Percentiles rank a stretch among this genome's conserved stretches.
These are phyloP conservation scores for Pagetopsis macropterus DNA, from an alignment of 2,797 vertebrate genomes.

Conservation along the genomic window DNA sequence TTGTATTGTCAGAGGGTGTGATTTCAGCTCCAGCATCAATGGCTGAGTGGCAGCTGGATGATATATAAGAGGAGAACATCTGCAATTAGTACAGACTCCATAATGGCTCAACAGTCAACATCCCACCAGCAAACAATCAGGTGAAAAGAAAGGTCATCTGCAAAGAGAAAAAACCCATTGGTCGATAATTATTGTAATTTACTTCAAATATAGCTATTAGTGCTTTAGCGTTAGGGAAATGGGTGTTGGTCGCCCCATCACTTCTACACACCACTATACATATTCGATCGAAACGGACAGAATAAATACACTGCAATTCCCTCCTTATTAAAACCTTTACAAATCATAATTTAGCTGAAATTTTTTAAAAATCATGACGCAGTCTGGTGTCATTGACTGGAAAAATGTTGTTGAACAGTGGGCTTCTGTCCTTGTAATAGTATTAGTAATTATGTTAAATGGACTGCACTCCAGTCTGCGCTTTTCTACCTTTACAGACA, in stretches of 20 bases:
- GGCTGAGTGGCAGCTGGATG: conserved; percentile 44
- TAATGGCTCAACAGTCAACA: conserved; percentile 32
- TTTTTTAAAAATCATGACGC: conserved; percentile 31
- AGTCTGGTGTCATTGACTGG: conserved; percentile 63
- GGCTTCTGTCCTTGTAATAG: conserved; percentile 37
- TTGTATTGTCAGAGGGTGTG: conserved; percentile 6
- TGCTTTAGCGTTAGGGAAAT: conserved; percentile 65
- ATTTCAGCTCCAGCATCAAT: conserved; percentile 31
- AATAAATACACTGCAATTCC: conserved; percentile 53
- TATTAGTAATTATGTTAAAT: conserved; percentile 51
- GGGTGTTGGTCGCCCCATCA: conserved; percentile 54
- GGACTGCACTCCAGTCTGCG: conserved; percentile 6
- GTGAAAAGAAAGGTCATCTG: conserved; percentile 60
- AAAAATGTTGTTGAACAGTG: conserved; percentile 47
- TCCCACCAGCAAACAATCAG: conserved; percentile 47
- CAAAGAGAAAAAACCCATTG: conserved; percentile 73
- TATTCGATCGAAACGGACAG: conserved; percentile 63
- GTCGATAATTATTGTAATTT: conserved; percentile 84
- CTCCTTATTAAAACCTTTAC: conserved; percentile 67
- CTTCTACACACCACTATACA: conserved; percentile 65
- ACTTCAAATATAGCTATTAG: conserved; percentile 76
- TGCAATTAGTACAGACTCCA: conserved; percentile 32
- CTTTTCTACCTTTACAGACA: conserved; percentile 7
- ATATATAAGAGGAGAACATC: conserved; percentile 43
- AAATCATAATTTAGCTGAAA: conserved; percentile 64